Percentiles rank a stretch among this genome's conserved stretches.
phyloP scores from a whole-genome alignment of 2,797 vertebrate genomes.

The Alcedo atthis region DNA sequence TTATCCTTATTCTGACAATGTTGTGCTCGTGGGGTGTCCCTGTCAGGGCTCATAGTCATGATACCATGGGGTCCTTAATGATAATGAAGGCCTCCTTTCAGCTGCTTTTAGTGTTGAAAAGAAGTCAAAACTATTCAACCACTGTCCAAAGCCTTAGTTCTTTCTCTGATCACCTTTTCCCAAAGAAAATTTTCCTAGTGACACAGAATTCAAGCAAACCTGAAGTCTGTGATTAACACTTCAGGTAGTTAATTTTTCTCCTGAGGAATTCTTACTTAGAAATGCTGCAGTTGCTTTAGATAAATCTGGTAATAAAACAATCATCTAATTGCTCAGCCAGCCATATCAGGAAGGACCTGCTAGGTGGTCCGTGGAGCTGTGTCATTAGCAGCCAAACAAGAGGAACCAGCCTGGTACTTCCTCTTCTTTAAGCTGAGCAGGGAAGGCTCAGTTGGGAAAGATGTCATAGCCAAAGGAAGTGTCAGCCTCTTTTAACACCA shows the following conservation, averaged over 20 bases:
- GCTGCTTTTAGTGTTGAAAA: not conserved
- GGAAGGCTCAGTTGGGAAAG: constrained; percentile 39
- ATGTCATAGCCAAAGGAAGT: constrained; percentile 31
- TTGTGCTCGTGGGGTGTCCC: fast-evolving
- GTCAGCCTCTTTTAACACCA: constrained; percentile 33
- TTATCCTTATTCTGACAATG: not conserved
- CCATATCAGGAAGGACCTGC: not conserved
- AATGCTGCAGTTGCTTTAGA: not conserved
- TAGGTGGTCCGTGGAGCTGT: not conserved
- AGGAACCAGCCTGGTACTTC: constrained; percentile 30
- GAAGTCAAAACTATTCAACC: not conserved
- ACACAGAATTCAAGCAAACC: not conserved
- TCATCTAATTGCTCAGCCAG: not conserved
- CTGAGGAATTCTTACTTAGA: not conserved
- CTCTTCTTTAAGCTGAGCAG: constrained; percentile 13
- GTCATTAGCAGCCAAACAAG: constrained; percentile 50
- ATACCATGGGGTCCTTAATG: not conserved
- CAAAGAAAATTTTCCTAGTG: not conserved
- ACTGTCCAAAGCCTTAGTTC: not conserved
- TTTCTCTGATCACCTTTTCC: not conserved
- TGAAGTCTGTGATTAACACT: not conserved
- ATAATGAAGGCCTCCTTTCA: not conserved
- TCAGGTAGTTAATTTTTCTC: not conserved
- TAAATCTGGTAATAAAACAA: not conserved
- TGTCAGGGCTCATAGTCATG: not conserved